Base-by-base conservation (phyloP, 2,888 invertebrate genomes). In the Choreutis nemorana region DNA sequence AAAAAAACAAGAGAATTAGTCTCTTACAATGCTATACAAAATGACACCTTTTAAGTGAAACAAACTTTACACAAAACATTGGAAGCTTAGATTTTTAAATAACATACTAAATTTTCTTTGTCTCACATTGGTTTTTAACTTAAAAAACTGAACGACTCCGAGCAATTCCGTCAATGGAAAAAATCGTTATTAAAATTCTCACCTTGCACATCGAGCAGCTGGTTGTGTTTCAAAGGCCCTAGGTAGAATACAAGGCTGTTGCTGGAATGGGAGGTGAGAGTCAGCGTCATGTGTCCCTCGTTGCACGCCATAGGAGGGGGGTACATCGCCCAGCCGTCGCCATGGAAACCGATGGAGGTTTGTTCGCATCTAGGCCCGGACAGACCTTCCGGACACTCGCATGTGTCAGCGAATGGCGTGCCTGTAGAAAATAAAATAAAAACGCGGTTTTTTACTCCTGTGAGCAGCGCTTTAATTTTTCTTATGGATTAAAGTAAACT, bases 291-390 rank as follows among this genome's bases (percentile, higher is more conserved):
- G 42, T 85, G 86, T 0, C 93, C 90, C 32, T 90, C 88, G 39
- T 89, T 88, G 61, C 97, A 97, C 3, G 92, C 87, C 16, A 91
- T 87, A 16, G 95, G 86, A 0, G 94, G 84, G 0, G 90, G 87
- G 77, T 94, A 96, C 83, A 97, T 87, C 0, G 97, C 96, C 85
- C 91, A 97, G 6, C 96, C 94, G 44, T 87, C 85, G n/a, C 94
- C 92, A 37, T 84, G 84, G 75, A 97, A 97, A 11, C 91, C 91
- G 39, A 96, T 87, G 1, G 89, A 87, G 1, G 92, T 87, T 36
- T 90, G 84, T 67, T 98, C 96, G 64, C 99, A 99, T 33, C 89
- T 85, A 0, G 95, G 92, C 0, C 98, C 98, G 3, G 87, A 85
- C 29, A 84, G 83, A 1, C 90, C 90, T 30, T 85, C 83, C 0